Conservation (phyloP, 2,888 invertebrate genomes). For the Dynastes maya region DNA sequence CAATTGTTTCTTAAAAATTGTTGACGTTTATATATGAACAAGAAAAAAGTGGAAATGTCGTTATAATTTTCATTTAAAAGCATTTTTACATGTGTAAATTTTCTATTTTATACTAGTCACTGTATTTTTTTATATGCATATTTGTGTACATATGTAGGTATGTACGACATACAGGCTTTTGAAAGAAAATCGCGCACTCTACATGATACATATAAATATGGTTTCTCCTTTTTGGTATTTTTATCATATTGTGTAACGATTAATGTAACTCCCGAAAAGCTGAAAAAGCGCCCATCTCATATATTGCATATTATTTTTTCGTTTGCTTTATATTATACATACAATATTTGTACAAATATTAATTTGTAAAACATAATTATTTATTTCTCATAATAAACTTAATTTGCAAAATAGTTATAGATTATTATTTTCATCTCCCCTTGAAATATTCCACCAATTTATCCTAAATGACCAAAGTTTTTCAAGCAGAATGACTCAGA, state of each 20-base stretch:
- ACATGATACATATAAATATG: conserved; percentile 28
- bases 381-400: conserved; percentile 57
- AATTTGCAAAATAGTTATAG: conserved; percentile 49
- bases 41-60: conserved; percentile 6
- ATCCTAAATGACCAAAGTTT: no score
- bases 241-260: conserved; percentile 22
- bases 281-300: conserved; percentile 11
- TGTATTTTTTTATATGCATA: conserved; percentile 50
- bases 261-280: conserved; percentile 21
- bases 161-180: conserved; percentile 24
- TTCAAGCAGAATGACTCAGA: no score
- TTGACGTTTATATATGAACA: conserved; percentile 41
- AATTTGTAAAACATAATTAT: conserved; percentile 55
- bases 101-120: conserved; percentile 52
- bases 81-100: conserved; percentile 44
- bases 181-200: conserved; percentile 38
- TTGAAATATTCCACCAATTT: no score
- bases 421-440: no score
- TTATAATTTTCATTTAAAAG: conserved; percentile 36
- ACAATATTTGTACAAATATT: conserved; percentile 48
- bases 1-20: conserved; percentile 46
- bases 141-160: conserved; percentile 30
- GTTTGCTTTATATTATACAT: conserved; percentile 45
- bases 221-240: conserved; percentile 29
- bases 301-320: conserved; percentile 43